Evolutionary conservation across 1,140 invertebrate genomes (phyloP).

Genomic region (Heliconius congener): DNA sequence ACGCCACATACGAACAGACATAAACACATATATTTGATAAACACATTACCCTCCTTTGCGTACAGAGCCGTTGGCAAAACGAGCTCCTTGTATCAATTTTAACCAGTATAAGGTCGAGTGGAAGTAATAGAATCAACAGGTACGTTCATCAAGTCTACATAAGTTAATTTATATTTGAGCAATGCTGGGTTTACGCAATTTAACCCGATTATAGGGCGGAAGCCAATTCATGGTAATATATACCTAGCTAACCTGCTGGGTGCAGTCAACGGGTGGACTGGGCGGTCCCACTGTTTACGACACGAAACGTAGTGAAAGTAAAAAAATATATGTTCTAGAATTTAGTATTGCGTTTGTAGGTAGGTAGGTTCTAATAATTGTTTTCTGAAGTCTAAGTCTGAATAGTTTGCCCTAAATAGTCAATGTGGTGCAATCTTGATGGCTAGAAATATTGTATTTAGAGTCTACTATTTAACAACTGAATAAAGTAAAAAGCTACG

Average conservation of each 20-base stretch:
- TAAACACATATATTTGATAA: too few relatives aligned
- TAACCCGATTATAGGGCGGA: slow-evolving; percentile 57
- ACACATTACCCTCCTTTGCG: too few relatives aligned
- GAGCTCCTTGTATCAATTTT: too few relatives aligned
- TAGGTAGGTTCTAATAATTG: slow-evolving; percentile 16
- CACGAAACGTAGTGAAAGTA: slow-evolving; percentile 44
- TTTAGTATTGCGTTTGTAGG: slow-evolving; percentile 16
- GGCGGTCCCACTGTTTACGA: slow-evolving; percentile 43
- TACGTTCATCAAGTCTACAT: background rate
- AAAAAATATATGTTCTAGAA: slow-evolving; percentile 20
- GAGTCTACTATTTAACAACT: background rate
- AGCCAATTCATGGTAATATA: slow-evolving; percentile 56
- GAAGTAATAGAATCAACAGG: too few relatives aligned
- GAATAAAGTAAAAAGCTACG: background rate
- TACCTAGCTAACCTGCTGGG: slow-evolving; percentile 39
- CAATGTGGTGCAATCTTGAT: background rate
- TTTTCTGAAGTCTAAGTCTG: background rate
- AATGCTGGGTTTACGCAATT: slow-evolving; percentile 50
- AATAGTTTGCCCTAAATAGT: slow-evolving; percentile 1
- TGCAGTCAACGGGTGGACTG: slow-evolving; percentile 34
- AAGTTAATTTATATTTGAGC: slow-evolving; percentile 17
- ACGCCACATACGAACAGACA: too few relatives aligned
- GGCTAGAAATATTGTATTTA: background rate
- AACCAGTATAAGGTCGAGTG: too few relatives aligned
- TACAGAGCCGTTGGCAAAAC: too few relatives aligned